These are phyloP conservation scores for Elysia crispata DNA, from an alignment of 2,888 invertebrate genomes.

Conservation along the genomic window DNA sequence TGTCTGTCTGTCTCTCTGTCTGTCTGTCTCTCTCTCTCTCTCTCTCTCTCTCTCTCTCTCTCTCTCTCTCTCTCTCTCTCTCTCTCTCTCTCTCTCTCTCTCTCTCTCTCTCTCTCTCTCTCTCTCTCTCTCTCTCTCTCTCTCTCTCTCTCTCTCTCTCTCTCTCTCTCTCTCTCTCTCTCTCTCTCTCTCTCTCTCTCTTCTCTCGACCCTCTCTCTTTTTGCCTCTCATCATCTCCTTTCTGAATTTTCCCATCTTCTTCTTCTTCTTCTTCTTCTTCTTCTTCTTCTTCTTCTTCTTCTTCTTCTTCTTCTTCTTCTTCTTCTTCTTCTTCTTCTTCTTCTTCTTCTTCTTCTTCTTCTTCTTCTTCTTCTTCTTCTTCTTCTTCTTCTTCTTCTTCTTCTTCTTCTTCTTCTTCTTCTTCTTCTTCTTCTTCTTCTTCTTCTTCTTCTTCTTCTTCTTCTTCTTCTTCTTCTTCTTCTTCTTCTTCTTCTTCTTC, in stretches of 20 bases:
- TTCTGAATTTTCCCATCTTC: background rate
- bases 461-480: background rate
- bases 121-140: background rate
- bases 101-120: background rate
- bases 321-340: conserved; percentile 1
- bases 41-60: background rate
- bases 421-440: too few relatives aligned
- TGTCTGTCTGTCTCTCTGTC: background rate
- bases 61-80: background rate
- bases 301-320: background rate
- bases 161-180: background rate
- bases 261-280: too few relatives aligned
- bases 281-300: background rate
- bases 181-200: background rate
- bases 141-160: background rate
- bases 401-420: background rate
- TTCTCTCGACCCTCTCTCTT: background rate
- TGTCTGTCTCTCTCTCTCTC: background rate
- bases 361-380: conserved; percentile 14
- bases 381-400: background rate
- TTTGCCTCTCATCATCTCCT: background rate
- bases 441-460: background rate
- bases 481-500: background rate
- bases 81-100: background rate
- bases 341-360: background rate